phyloP scores from a whole-genome alignment of 2,797 vertebrate genomes.

The Malurus splendens region DNA sequence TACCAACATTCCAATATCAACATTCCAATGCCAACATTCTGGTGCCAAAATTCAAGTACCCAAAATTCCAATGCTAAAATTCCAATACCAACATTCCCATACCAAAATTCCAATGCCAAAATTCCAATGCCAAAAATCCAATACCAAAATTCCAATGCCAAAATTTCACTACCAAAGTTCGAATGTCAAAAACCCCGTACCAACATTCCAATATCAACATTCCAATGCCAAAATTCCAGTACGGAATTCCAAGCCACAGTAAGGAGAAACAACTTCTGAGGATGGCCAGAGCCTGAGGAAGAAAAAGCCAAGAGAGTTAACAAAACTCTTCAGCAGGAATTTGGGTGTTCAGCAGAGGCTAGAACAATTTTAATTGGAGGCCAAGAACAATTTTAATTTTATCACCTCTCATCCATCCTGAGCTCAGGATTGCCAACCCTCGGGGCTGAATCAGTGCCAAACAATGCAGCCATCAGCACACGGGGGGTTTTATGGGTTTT shows the following conservation, averaged over 20 bases:
- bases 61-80: not conserved
- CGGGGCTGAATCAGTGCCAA: not conserved
- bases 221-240: not conserved
- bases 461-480: not conserved
- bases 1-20: too few species aligned
- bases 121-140: too few species aligned
- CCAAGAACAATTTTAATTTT: not conserved
- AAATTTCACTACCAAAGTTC: too few species aligned
- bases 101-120: too few species aligned
- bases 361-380: not conserved
- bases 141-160: too few species aligned
- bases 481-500: not conserved
- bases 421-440: not conserved
- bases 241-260: not conserved
- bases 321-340: not conserved
- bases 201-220: not conserved
- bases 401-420: fast-evolving
- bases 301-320: not conserved
- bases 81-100: not conserved
- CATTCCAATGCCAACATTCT: too few species aligned
- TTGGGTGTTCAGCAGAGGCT: not conserved
- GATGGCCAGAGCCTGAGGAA: not conserved
- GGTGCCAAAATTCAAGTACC: too few species aligned
- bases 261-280: not conserved
- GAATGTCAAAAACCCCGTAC: too few species aligned